These are phyloP conservation scores for Cetonia aurata DNA, from an alignment of 2,888 invertebrate species.

Conservation along the genomic window DNA sequence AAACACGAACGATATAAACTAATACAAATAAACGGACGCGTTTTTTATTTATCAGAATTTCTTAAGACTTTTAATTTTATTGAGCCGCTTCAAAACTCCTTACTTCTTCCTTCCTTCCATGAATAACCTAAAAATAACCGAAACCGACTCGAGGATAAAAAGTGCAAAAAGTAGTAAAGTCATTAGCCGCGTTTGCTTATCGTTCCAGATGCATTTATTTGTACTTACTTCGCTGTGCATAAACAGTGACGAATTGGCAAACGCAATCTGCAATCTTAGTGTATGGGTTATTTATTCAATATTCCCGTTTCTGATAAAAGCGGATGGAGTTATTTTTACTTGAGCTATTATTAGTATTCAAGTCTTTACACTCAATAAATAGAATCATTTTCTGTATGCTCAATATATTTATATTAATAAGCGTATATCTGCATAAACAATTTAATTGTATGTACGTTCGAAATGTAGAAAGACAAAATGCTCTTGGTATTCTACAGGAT, in stretches of 20 bases:
- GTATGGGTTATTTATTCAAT: constrained; percentile 19
- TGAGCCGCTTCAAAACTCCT: neutral
- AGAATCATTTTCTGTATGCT: too few species aligned
- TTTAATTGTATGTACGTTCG: neutral
- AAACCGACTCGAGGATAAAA: constrained; percentile 9
- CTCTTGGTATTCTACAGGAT: neutral
- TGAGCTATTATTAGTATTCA: too few species aligned
- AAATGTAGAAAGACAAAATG: neutral
- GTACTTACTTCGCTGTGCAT: constrained; percentile 6
- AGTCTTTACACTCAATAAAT: too few species aligned
- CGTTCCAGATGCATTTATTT: constrained; percentile 10
- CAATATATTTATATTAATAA: too few species aligned
- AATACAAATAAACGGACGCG: too few species aligned
- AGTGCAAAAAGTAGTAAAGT: constrained; percentile 18
- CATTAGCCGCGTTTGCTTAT: constrained; percentile 12
- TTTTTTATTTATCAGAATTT: neutral
- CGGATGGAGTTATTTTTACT: neutral
- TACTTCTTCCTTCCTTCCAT: neutral
- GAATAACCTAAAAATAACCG: constrained; percentile 25
- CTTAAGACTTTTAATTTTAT: constrained; percentile 1
- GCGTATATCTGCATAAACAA: too few species aligned
- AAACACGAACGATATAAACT: too few species aligned
- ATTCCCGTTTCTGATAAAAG: constrained; percentile 7
- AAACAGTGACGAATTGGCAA: constrained; percentile 10
- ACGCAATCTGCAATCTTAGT: constrained; percentile 21